Percentiles rank a stretch among this genome's conserved stretches.
Evolutionary conservation across 37 sponge, comb jelly and placozoan species (phyloP).

Genomic region (Geodia barretti): DNA sequence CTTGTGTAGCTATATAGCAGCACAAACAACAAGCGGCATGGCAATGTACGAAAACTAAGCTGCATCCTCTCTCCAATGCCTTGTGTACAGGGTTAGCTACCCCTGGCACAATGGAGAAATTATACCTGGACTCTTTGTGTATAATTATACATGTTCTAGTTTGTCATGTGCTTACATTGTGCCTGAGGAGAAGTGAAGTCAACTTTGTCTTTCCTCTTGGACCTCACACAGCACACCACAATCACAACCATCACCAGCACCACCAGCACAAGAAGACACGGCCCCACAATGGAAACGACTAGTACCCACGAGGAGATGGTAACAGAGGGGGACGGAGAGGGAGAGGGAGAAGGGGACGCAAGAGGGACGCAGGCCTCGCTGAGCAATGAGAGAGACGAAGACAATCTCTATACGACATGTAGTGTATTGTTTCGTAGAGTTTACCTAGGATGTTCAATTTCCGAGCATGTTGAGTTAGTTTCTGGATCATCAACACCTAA

Average conservation of each 20-base stretch:
- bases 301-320: conserved; percentile 1
- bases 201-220: conserved; percentile 25
- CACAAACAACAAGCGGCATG: too few relatives aligned
- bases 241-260: not conserved
- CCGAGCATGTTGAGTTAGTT: not conserved
- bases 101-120: too few relatives aligned
- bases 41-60: too few relatives aligned
- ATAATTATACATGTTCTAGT: not conserved
- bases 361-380: too few relatives aligned
- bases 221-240: not conserved
- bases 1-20: too few relatives aligned
- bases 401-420: not conserved
- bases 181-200: not conserved
- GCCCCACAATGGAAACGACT: not conserved
- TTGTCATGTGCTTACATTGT: not conserved
- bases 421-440: not conserved
- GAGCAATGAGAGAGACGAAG: too few relatives aligned
- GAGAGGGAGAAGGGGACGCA: conserved; percentile 12
- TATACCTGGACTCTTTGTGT: too few relatives aligned
- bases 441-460: not conserved
- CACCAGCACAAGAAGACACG: not conserved
- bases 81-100: too few relatives aligned
- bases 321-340: conserved; percentile 17
- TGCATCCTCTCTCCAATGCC: too few relatives aligned
- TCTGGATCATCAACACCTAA: not conserved